A percentile compares a stretch with the other conserved stretches of the same genome.
phyloP scores from a whole-genome alignment of 2,113 vertebrate genomes.

The Sitta europaea region DNA sequence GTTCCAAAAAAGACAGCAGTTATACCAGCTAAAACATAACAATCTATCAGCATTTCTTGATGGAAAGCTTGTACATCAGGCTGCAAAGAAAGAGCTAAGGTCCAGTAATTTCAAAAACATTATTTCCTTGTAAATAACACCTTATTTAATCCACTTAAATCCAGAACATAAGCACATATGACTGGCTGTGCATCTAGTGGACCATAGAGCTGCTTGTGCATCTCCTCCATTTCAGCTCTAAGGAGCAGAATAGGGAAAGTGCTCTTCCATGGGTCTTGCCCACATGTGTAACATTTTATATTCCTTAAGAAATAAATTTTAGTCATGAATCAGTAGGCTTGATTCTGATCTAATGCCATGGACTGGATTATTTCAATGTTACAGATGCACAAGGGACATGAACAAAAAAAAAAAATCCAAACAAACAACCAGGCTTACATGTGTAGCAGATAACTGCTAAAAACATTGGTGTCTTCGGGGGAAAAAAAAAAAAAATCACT shows the following conservation, averaged over 20 bases:
- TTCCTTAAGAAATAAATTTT: neutral
- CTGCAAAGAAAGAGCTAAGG: slow-evolving; percentile 64
- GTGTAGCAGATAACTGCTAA: neutral
- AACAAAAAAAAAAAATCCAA: neutral
- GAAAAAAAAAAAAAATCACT: neutral
- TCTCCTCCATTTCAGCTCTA: neutral
- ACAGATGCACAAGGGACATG: neutral
- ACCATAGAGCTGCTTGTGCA: neutral
- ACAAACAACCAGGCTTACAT: neutral
- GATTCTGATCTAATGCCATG: neutral
- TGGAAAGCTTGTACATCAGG: slow-evolving; percentile 78
- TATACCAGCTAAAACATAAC: slow-evolving; percentile 75
- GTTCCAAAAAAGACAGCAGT: slow-evolving; percentile 82
- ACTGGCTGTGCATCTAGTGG: neutral
- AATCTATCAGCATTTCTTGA: slow-evolving; percentile 75
- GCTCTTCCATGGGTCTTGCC: neutral
- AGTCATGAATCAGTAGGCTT: neutral
- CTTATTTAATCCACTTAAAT: slow-evolving; percentile 52
- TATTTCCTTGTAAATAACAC: slow-evolving; percentile 65
- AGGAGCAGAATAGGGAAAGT: neutral
- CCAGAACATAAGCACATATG: slow-evolving; percentile 28
- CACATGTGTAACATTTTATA: neutral
- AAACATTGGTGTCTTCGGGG: neutral
- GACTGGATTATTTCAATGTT: neutral
- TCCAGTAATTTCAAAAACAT: slow-evolving; percentile 78